Percentiles rank a stretch among this genome's conserved stretches.
Conservation (phyloP, 2,113 vertebrate species). For the Lichenostomus cassidix region DNA sequence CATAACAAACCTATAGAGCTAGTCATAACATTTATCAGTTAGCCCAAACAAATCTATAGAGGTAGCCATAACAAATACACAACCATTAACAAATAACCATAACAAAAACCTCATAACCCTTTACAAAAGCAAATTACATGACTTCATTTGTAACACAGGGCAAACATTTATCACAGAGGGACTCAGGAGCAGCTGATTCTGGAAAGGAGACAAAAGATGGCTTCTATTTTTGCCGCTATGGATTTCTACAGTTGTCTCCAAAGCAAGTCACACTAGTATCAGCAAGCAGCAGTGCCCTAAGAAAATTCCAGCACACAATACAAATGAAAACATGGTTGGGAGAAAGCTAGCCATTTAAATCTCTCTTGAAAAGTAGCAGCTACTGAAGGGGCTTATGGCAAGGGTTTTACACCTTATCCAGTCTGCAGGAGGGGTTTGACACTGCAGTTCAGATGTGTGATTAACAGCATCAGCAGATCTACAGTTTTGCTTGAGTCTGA, state of each 20-base stretch:
- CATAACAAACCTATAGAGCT: too few relatives aligned
- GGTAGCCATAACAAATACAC: too few relatives aligned
- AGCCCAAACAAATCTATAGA: too few relatives aligned
- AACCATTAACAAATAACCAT: too few relatives aligned
- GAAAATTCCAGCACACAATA: neutral
- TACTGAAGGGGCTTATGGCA: neutral
- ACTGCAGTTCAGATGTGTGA: neutral
- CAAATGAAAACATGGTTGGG: neutral
- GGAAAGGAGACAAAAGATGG: neutral
- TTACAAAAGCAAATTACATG: too few relatives aligned
- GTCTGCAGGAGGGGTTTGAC: neutral
- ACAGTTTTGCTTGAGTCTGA: neutral
- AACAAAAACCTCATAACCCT: too few relatives aligned
- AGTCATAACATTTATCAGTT: too few relatives aligned
- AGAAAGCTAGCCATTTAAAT: neutral
- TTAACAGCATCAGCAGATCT: neutral
- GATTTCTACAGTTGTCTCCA: neutral
- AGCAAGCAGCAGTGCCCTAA: neutral
- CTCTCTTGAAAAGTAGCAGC: neutral
- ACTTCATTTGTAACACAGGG: too few relatives aligned
- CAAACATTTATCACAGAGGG: neutral
- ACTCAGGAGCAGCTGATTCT: neutral
- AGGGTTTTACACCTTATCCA: neutral
- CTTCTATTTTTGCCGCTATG: neutral
- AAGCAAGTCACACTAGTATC: neutral